Evolutionary conservation across 1,140 invertebrate genomes (phyloP), one percentile per base, ranked within the genome.

Genomic region (Periplaneta americana): DNA sequence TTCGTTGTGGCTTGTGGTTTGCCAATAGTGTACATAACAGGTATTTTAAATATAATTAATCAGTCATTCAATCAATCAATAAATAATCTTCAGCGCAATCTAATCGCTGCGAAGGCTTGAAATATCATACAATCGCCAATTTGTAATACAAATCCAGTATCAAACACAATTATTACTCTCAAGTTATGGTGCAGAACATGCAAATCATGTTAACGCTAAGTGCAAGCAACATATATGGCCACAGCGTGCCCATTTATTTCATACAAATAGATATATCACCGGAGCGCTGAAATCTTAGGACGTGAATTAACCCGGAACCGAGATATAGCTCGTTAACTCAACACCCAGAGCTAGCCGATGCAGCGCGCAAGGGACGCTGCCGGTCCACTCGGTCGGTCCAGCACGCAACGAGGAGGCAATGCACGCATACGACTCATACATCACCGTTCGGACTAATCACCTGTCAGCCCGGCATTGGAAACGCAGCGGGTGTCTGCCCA

Each of bases 381-480:
- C 28, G 22, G 48, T 28, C 48, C 48, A 39, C n/a, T 6, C 13
- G n/a, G 76, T 31, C 76, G 76, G 13, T 8, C n/a, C 33, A n/a
- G 76, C 28, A 18, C 34, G 74, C n/a, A 13, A 22, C 11, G n/a
- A 75, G 28, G 33, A 32, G 74, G 2, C n/a, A 31, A 75, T 32
- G 76, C 76, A 35, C 76, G 76, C 36, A 78, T 78, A 36, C 6
- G 35, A n/a, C 35, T 78, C 76, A 78, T 78, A 78, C 76, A 78
- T 78, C 76, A 78, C 76, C 76, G 13, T 39, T 78, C 76, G 76
- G 34, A 78, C 76, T 78, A 78, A 78, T 78, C 76, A 78, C 76
- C 76, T 78, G 76, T 78, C 76, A 78, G 36, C 76, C 76, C 34
- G n/a, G 76, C 76, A 78, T 78, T 78, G 76, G 76, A 36, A 78